Evolutionary conservation across 2,797 vertebrate genomes (phyloP).

Genomic region (Sebastolobus altivelis): DNA sequence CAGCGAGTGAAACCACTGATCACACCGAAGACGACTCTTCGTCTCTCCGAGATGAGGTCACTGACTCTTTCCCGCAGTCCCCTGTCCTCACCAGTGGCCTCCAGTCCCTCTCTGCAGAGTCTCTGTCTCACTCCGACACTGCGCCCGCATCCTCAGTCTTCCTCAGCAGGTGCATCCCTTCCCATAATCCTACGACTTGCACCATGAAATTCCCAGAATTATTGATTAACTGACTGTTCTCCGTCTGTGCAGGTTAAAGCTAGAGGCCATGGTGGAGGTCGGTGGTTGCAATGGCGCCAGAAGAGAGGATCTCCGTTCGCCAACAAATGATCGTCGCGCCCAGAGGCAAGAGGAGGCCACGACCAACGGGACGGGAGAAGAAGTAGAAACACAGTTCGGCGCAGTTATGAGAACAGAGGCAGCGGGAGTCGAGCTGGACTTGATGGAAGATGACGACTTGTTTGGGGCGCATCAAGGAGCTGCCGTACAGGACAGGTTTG

Average conservation of each 20-base stretch:
- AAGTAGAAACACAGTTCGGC: conserved; percentile 26
- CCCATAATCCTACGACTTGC: not conserved
- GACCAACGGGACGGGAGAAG: conserved; percentile 33
- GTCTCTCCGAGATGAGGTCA: conserved; percentile 77
- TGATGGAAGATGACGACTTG: conserved; percentile 56
- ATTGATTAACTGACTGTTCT: conserved; percentile 22
- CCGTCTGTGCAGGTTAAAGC: conserved; percentile 85
- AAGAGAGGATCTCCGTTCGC: conserved; percentile 37
- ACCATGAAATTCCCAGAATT: not conserved
- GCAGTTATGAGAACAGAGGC: conserved; percentile 19
- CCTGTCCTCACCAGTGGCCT: conserved; percentile 82
- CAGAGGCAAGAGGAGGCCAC: conserved; percentile 44
- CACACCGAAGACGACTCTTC: conserved; percentile 86
- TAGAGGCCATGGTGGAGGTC: conserved; percentile 81
- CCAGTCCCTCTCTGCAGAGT: conserved; percentile 85
- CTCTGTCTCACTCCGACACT: conserved; percentile 84
- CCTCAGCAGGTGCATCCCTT: conserved; percentile 89
- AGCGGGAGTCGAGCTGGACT: not conserved
- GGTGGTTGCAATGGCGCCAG: conserved; percentile 50
- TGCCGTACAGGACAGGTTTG: conserved; percentile 32
- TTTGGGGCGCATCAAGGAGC: conserved; percentile 50
- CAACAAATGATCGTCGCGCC: conserved; percentile 13
- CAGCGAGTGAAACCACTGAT: conserved; percentile 95
- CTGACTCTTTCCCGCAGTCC: conserved; percentile 82
- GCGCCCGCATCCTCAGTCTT: conserved; percentile 84